A percentile compares a stretch with the other conserved stretches of the same genome.
phyloP scores from a whole-genome alignment of 1,140 invertebrate genomes.

The Trachymyrmex septentrionalis region DNA sequence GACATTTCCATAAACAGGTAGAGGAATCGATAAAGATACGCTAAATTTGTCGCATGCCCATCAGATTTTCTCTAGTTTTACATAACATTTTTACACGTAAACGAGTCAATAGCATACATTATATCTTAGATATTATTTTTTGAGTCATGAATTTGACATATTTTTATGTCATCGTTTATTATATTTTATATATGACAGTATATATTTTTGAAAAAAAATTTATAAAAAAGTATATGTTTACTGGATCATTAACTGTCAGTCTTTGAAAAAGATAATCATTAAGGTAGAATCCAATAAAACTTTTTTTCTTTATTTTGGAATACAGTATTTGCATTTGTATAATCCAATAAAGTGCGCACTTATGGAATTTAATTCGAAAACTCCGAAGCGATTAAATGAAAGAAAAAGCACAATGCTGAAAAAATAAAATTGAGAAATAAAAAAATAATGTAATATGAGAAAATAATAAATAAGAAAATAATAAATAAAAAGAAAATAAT shows the following conservation, averaged over 20 bases:
- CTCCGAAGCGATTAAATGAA: neutral
- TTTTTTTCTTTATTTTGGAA: neutral
- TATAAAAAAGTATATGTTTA: neutral
- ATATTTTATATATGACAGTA: neutral
- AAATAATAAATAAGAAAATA: no score
- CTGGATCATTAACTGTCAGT: neutral
- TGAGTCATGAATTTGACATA: neutral
- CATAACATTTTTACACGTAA: neutral
- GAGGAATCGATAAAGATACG: slow-evolving; percentile 33
- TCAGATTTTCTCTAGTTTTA: neutral
- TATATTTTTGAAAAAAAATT: neutral
- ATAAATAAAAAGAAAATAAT: neutral
- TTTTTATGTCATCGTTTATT: neutral
- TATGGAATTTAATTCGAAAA: neutral
- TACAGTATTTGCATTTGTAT: neutral
- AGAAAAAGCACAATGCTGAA: neutral
- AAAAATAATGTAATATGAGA: neutral
- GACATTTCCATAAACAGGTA: slow-evolving; percentile 46
- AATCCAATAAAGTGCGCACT: neutral
- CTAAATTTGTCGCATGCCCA: slow-evolving; percentile 19
- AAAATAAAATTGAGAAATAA: neutral
- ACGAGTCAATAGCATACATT: neutral
- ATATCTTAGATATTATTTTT: neutral
- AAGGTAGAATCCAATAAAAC: neutral
- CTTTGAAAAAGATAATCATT: neutral